Evolutionary conservation across 92 coral and sea anemone genomes (phyloP).

Genomic region (Umimayanthus chanpuru): DNA sequence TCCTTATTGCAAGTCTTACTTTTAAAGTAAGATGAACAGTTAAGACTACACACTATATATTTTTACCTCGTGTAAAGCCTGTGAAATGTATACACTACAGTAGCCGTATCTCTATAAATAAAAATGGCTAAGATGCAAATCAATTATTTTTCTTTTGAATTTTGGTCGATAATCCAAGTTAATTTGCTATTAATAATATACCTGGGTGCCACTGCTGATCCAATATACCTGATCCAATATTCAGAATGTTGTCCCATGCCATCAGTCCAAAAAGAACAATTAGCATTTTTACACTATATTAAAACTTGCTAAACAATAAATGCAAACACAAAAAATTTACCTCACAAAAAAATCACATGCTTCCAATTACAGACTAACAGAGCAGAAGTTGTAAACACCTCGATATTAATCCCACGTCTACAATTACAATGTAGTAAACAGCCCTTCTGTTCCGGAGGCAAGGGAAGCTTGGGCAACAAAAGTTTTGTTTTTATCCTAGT

Average conservation of each 20-base stretch:
- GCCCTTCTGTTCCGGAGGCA: not conserved
- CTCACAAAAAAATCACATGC: conserved; percentile 13
- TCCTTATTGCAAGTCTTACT: too few relatives aligned
- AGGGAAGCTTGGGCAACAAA: not conserved
- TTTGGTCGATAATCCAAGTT: not conserved
- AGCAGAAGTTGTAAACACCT: not conserved
- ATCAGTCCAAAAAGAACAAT: not conserved
- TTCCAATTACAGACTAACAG: not conserved
- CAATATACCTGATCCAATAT: not conserved
- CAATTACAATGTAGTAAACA: not conserved
- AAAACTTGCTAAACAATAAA: not conserved
- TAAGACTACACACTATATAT: too few relatives aligned
- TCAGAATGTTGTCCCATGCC: not conserved
- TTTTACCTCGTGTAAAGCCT: too few relatives aligned
- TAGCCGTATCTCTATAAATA: too few relatives aligned
- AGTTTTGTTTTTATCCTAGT: conserved; percentile 11
- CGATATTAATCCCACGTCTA: not conserved
- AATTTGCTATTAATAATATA: too few relatives aligned
- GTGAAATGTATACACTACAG: too few relatives aligned
- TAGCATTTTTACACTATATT: not conserved
- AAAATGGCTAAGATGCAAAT: too few relatives aligned
- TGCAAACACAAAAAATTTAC: not conserved
- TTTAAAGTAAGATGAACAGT: too few relatives aligned
- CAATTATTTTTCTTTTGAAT: too few relatives aligned
- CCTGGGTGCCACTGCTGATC: not conserved